These are phyloP conservation scores for Resseliella maxima DNA, from an alignment of 2,888 invertebrate genomes.

Conservation along the genomic window DNA sequence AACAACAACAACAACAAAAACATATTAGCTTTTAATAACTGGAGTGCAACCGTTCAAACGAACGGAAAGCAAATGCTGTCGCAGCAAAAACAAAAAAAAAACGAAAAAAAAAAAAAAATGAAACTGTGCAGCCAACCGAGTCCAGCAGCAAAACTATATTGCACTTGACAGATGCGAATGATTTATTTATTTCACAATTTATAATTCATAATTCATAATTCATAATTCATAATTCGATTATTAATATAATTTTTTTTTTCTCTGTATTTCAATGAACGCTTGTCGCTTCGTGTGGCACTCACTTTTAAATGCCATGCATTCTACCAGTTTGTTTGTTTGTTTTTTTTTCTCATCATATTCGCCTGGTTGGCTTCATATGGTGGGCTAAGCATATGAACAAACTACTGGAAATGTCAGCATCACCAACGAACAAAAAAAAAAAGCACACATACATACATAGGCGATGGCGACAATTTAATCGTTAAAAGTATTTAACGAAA, in stretches of 20 bases:
- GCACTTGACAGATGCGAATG: slow-evolving; percentile 38
- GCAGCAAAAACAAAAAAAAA: no score
- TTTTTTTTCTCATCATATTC: not conserved
- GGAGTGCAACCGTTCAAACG: not conserved
- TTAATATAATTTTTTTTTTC: not conserved
- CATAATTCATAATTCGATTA: slow-evolving; percentile 53
- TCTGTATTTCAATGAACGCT: not conserved
- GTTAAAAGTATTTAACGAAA: not conserved
- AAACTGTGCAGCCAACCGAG: not conserved
- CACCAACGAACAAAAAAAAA: not conserved
- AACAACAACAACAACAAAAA: not conserved
- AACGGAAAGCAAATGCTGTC: not conserved
- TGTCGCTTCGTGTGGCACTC: slow-evolving; percentile 20
- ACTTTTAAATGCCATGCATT: slow-evolving; percentile 33
- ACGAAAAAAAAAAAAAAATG: not conserved
- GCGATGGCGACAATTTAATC: slow-evolving; percentile 51
- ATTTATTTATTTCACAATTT: slow-evolving; percentile 47
- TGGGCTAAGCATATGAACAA: slow-evolving; percentile 4
- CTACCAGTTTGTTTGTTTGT: slow-evolving; percentile 14
- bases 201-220: slow-evolving; percentile 46
- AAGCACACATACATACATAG: no score
- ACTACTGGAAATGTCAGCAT: slow-evolving; percentile 3
- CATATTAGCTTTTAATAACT: slow-evolving; percentile 26
- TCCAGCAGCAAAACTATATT: not conserved
- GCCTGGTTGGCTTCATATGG: not conserved